Conservation (phyloP, 2,797 vertebrate species). For the Sebastes hopkinsi region DNA sequence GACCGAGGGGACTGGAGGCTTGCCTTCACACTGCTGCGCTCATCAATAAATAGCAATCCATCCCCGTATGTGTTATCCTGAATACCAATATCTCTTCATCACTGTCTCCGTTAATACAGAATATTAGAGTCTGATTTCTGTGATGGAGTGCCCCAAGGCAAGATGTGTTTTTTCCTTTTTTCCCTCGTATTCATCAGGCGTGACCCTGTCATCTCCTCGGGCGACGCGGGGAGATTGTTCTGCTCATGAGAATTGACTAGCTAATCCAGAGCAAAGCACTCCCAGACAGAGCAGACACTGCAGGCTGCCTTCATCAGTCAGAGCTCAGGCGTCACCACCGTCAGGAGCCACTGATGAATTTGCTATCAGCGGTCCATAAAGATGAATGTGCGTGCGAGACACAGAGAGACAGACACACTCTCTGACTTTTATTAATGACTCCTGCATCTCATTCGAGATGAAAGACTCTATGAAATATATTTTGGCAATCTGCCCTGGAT, state of each 20-base stretch:
- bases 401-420: constrained; percentile 2
- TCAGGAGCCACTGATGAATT: constrained; percentile 67
- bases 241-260: constrained; percentile 70
- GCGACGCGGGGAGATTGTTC: constrained; percentile 64
- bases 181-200: constrained; percentile 44
- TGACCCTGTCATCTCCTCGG: constrained; percentile 65
- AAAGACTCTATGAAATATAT: constrained; percentile 25
- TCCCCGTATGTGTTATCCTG: constrained; percentile 3
- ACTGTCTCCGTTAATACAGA: constrained; percentile 46
- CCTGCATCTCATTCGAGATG: constrained; percentile 27
- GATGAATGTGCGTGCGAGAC: constrained; percentile 17
- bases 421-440: constrained; percentile 61
- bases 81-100: constrained; percentile 52
- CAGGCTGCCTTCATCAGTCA: constrained; percentile 68
- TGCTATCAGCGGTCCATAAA: constrained; percentile 61
- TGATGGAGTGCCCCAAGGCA: constrained; percentile 55
- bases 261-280: constrained; percentile 68
- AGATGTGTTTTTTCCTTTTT: constrained; percentile 15
- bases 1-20: background rate
- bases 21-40: constrained; percentile 2
- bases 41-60: constrained; percentile 50
- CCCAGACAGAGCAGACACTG: constrained; percentile 49
- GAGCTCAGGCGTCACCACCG: constrained; percentile 40
- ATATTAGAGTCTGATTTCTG: constrained; percentile 53
- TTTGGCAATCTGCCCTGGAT: constrained; percentile 3